A percentile compares a stretch with the other conserved stretches of the same genome.
Conservation (phyloP, 2,888 invertebrate species). For the Nycteola revayana region DNA sequence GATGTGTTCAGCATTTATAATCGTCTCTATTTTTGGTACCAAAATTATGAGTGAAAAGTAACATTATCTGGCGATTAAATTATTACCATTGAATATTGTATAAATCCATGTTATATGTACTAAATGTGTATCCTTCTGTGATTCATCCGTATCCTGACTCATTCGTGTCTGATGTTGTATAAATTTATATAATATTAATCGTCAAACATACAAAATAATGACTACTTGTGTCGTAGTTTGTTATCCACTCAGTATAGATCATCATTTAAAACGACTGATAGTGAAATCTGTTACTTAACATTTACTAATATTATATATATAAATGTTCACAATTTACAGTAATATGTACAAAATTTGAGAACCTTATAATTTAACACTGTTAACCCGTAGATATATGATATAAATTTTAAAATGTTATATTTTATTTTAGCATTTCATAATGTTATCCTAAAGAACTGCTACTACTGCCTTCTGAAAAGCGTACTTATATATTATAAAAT, state of each 20-base stretch:
- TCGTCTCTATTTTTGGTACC: conserved; percentile 79
- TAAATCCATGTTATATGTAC: conserved; percentile 29
- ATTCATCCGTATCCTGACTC: conserved; percentile 23
- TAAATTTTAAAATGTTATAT: conserved; percentile 1
- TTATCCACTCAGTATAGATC: conserved; percentile 12
- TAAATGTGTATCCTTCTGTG: conserved; percentile 32
- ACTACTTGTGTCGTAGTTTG: conserved; percentile 6
- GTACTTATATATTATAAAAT: conserved; percentile 4
- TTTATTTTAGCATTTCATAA: conserved; percentile 38
- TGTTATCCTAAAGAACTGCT: conserved; percentile 29
- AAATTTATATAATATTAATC: conserved; percentile 7
- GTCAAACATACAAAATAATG: conserved; percentile 16
- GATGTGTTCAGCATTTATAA: conserved; percentile 77
- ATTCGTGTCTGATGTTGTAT: conserved; percentile 9
- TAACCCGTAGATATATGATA: conserved; percentile 2
- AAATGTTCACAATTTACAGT: conserved; percentile 22
- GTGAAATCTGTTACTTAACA: conserved; percentile 31
- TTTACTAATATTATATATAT: conserved; percentile 18
- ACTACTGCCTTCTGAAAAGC: conserved; percentile 32
- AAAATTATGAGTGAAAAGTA: conserved; percentile 32
- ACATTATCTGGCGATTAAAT: conserved; percentile 44
- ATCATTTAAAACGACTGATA: conserved; percentile 40
- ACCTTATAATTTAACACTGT: conserved; percentile 3
- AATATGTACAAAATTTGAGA: conserved; percentile 28
- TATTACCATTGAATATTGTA: conserved; percentile 33